These are phyloP conservation scores for Chamaea fasciata DNA, from an alignment of 2,113 vertebrate genomes.

Conservation along the genomic window DNA sequence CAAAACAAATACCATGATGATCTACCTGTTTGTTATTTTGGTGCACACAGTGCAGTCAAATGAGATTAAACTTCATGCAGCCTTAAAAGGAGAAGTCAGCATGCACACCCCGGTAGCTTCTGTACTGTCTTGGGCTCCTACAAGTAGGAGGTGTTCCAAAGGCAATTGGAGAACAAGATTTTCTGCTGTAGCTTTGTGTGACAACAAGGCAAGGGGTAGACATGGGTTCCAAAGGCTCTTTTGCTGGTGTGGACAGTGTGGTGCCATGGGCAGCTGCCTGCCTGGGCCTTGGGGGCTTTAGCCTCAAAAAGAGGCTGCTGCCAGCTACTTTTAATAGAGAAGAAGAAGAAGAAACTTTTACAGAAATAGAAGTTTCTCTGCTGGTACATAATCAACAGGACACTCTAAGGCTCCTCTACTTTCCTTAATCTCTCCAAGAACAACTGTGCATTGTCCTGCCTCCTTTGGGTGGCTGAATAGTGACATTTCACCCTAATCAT, in stretches of 20 bases:
- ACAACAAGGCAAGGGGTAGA: background rate
- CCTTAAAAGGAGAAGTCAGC: background rate
- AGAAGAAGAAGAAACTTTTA: background rate
- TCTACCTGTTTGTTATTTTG: constrained; percentile 1
- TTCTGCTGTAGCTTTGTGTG: background rate
- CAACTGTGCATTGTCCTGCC: background rate
- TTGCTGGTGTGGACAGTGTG: background rate
- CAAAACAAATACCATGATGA: background rate
- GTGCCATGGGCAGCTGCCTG: background rate
- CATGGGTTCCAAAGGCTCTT: background rate
- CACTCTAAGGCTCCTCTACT: background rate
- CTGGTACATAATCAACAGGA: background rate
- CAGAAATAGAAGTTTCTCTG: background rate
- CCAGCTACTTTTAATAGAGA: background rate
- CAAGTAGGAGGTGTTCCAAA: background rate
- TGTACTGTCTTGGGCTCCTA: background rate
- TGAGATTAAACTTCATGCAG: background rate
- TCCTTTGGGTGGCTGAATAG: background rate
- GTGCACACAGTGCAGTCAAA: background rate
- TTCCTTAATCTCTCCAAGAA: background rate
- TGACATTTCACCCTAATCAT: background rate
- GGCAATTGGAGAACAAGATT: background rate
- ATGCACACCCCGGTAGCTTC: background rate
- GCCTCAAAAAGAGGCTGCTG: background rate
- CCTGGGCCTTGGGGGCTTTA: background rate